Evolutionary conservation across 2,113 vertebrate genomes (phyloP), one percentile per base, ranked within the genome.

Genomic region (Lutjanus erythropterus): DNA sequence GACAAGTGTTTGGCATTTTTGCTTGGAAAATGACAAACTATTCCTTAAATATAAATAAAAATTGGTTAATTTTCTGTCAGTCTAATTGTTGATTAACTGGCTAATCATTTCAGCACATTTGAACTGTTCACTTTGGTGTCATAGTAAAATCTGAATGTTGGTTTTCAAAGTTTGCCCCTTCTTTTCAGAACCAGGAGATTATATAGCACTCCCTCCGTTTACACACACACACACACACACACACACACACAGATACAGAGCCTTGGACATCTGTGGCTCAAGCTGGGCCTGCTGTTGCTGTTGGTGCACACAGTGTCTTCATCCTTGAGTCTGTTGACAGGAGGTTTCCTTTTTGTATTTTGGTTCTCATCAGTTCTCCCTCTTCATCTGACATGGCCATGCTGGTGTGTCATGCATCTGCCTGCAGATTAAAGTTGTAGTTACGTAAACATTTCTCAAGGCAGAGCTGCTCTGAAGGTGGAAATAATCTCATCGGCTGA

Each of bases 401-500:
- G 74, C 61, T 78, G 37, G 29, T 82, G 50, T 75, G 78, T 78
- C 53, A 29, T 66, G 64, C 69, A 58, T 78, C 65, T 77, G 74
- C 72, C 33, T 78, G 69, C 72, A 87, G 84, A 88, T 86, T 80
- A 83, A 37, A 84, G 82, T 85, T 81, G 49, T 69, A 60, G 87
- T 92, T 92, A 77, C 52, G 21, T 90, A 90, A 89, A 81, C 49
- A 27, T 78, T 77, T 78, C 71, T 88, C 37, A 81, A 86, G 78
- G 75, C 83, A 86, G 78, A 84, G 73, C 70, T 46, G 79, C 80
- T 76, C 55, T 35, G 59, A 75, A 70, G 72, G 85, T 5, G 12
- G 65, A 85, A 83, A 83, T 92, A 72, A 89, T 87, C 84, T 85
- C 68, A 64, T 73, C 16, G n/a, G 37, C 78, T 50, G 69, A 85